phyloP scores from a whole-genome alignment of 2,888 invertebrate genomes.

The Octonoba sinensis region DNA sequence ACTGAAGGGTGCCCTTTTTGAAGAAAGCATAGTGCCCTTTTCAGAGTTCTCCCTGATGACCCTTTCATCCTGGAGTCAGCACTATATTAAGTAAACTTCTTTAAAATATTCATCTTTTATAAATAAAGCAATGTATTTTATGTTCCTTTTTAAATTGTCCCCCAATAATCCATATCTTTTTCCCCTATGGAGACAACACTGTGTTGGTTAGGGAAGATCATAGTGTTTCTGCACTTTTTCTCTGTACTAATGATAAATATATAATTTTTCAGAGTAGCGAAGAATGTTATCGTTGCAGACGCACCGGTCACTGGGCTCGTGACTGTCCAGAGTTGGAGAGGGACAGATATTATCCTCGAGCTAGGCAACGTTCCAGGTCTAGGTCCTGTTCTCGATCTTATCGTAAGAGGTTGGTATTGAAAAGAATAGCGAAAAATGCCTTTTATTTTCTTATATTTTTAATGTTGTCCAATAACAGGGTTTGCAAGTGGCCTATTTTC shows the following conservation, averaged over 20 bases:
- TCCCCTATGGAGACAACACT: too few relatives aligned
- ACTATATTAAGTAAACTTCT: too few relatives aligned
- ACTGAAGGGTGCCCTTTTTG: too few relatives aligned
- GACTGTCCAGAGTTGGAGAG: conserved; percentile 70
- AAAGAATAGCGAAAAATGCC: not conserved
- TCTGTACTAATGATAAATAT: not conserved
- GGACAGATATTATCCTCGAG: conserved; percentile 59
- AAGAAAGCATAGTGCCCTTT: too few relatives aligned
- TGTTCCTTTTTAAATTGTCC: not conserved
- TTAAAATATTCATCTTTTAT: too few relatives aligned
- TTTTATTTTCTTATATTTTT: too few relatives aligned
- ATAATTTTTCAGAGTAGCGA: conserved; percentile 63
- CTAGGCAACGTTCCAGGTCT: conserved; percentile 61
- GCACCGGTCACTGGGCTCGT: conserved; percentile 72
- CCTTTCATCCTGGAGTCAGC: too few relatives aligned
- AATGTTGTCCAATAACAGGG: too few relatives aligned
- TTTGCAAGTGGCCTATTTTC: too few relatives aligned
- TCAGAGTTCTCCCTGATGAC: too few relatives aligned
- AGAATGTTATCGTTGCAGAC: conserved; percentile 72
- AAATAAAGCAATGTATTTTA: too few relatives aligned
- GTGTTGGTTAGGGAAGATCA: not conserved
- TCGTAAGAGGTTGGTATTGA: conserved; percentile 31
- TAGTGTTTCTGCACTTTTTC: not conserved
- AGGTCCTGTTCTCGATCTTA: conserved; percentile 64
- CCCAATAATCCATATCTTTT: not conserved